Base-by-base conservation (phyloP, 2,797 vertebrate species). In the Rhodeus uyekii region DNA sequence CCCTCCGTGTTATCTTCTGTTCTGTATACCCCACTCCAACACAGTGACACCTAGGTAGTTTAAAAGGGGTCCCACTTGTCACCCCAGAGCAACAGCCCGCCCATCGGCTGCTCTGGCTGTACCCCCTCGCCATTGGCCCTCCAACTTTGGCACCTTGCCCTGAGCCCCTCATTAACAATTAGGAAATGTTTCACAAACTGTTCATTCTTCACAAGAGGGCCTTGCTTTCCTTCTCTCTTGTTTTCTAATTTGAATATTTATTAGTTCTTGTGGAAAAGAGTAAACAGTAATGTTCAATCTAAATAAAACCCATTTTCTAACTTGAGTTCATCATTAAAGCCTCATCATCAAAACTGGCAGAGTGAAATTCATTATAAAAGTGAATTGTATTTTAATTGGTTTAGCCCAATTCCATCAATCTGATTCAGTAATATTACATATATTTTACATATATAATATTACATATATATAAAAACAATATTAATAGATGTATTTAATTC, bases 111-210 rank as follows among this genome's bases (percentile, higher is more conserved):
- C 81, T 82, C 65, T 13, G 74, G 44, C 83, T 83, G 38, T 27
- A 83, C 83, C 83, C 84, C 61, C 29, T 79, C 39, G 22, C 77
- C 71, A 88, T 83, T 93, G 93, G 92, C 87, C 90, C 92, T 90
- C 83, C 85, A 87, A 88, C 84, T 78, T 77, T 88, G 87, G 87
- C 85, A 80, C 42, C 8, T 87, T 87, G 85, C 90, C 91, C 85
- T 67, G 80, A 90, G 86, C 85, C 89, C 92, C 87, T 95, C 92
- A 93, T 94, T 91, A 92, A 96, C 94, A 95, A 94, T 93, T 94
- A 95, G 93, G 94, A 96, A 98, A 96, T 96, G 96, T 94, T 96
- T 96, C 96, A 96, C 95, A 95, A 95, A 93, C 93, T 89, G 85
- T 85, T 88, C 94, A 93, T 90, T 96, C 95, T 95, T 90, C 86